These are phyloP conservation scores for Nesometra sesokonis DNA, from an alignment of 35 echinoderm and acorn worm species.

Conservation along the genomic window DNA sequence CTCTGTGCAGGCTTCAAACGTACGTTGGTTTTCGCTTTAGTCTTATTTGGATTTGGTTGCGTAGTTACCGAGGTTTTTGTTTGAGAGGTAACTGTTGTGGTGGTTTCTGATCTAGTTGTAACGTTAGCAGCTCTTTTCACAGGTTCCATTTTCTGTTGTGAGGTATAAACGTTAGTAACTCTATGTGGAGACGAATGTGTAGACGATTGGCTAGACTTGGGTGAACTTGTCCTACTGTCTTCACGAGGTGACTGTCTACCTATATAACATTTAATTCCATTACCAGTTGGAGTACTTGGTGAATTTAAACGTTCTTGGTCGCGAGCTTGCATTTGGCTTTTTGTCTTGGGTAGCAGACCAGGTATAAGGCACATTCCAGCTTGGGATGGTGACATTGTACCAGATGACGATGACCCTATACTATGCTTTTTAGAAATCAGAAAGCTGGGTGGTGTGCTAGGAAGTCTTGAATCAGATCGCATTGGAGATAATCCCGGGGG, in stretches of 20 bases:
- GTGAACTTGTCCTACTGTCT: background rate
- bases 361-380: conserved; percentile 47
- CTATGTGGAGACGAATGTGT: background rate
- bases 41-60: background rate
- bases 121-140: background rate
- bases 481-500: conserved; percentile 8
- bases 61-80: background rate
- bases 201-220: background rate
- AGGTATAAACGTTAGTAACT: background rate
- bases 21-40: background rate
- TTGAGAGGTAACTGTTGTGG: background rate
- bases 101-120: background rate
- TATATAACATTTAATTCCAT: background rate
- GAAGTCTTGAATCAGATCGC: conserved; percentile 34
- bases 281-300: background rate
- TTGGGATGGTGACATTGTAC: conserved; percentile 58
- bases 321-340: conserved; percentile 52
- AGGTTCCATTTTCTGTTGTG: background rate
- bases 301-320: background rate
- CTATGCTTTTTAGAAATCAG: conserved; percentile 74
- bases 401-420: conserved; percentile 22
- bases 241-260: background rate
- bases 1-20: background rate
- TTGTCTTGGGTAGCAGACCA: conserved; percentile 61
- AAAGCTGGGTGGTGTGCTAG: conserved; percentile 62